A percentile compares a stretch with the other conserved stretches of the same genome.
phyloP scores from a whole-genome alignment of 2,113 vertebrate genomes.

The Cyprinodon variegatus region DNA sequence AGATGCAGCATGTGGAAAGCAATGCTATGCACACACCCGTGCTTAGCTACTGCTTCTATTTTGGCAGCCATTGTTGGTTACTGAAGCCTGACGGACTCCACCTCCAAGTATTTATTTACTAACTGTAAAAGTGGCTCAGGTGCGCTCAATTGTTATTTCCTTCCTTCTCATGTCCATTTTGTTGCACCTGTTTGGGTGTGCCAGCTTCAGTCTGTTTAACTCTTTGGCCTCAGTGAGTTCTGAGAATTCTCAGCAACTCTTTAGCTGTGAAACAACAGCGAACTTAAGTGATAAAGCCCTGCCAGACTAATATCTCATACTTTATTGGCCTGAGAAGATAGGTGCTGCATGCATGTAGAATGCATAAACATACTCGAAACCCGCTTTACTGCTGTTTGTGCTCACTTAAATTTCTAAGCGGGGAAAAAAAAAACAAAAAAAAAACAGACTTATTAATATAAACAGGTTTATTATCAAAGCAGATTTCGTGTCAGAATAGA shows the following conservation, averaged over 20 bases:
- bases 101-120: slow-evolving; percentile 15
- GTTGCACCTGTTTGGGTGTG: slow-evolving; percentile 21
- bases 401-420: not conserved
- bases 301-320: not conserved
- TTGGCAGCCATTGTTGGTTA: slow-evolving; percentile 19
- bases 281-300: not conserved
- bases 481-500: not conserved
- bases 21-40: not conserved
- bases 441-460: not conserved
- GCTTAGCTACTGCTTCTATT: slow-evolving; percentile 11
- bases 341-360: not conserved
- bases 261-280: not conserved
- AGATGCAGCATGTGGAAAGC: slow-evolving; percentile 3
- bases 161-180: slow-evolving; percentile 42
- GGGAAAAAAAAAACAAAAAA: no score
- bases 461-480: not conserved
- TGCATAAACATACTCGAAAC: not conserved
- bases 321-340: not conserved
- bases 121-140: slow-evolving; percentile 6
- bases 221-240: not conserved
- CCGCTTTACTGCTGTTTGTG: not conserved
- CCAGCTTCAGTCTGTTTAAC: not conserved
- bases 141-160: slow-evolving; percentile 10
- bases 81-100: slow-evolving; percentile 5
- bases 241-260: not conserved